A percentile compares a stretch with the other conserved stretches of the same genome.
phyloP scores from a whole-genome alignment of 2,888 invertebrate genomes.

The Frankliniella fusca region DNA sequence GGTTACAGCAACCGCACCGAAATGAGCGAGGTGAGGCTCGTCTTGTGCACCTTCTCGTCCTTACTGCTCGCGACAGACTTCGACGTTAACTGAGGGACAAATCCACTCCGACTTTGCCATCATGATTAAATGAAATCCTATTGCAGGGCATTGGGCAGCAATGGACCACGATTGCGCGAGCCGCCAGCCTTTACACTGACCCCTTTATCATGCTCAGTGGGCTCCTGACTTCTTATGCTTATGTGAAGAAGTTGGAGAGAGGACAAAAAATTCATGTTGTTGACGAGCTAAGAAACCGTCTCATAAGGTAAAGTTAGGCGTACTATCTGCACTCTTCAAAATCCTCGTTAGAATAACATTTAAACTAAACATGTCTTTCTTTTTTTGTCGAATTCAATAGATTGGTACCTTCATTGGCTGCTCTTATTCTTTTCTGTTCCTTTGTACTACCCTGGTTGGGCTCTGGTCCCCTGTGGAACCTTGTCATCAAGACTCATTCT shows the following conservation, averaged over 20 bases:
- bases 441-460: conserved; percentile 59
- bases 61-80: not conserved
- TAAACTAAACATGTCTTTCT: conserved; percentile 27
- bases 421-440: conserved; percentile 63
- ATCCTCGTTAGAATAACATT: conserved; percentile 14
- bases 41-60: not conserved
- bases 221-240: conserved; percentile 60
- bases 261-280: conserved; percentile 54
- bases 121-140: conserved; percentile 19
- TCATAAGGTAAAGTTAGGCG: conserved; percentile 50
- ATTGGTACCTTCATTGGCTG: conserved; percentile 60
- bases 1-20: conserved; percentile 63
- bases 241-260: conserved; percentile 56
- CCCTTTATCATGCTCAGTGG: conserved; percentile 68
- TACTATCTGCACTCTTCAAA: conserved; percentile 26
- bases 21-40: conserved; percentile 57
- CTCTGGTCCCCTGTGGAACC: conserved; percentile 65
- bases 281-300: conserved; percentile 59
- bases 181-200: conserved; percentile 67
- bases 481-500: conserved; percentile 63
- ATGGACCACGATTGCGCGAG: conserved; percentile 64
- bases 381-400: conserved; percentile 49
- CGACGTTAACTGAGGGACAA: not conserved
- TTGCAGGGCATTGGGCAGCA: conserved; percentile 57
- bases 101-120: conserved; percentile 10